Base-by-base conservation (phyloP, 2,888 invertebrate species). In the Apodemia zela region DNA sequence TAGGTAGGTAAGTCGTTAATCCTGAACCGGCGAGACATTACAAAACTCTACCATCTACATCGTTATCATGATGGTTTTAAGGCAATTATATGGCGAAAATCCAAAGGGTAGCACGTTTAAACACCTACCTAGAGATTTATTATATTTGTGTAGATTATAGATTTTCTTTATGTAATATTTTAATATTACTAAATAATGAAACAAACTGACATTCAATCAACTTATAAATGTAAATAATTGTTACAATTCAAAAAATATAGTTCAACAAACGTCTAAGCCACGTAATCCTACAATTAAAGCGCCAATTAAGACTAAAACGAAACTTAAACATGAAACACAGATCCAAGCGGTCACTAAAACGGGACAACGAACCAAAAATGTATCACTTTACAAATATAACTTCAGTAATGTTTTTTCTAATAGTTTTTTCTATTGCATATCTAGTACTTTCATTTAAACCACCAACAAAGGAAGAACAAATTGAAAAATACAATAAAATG, bases 381-480 rank as follows among this genome's bases (percentile, higher is more conserved):
- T 15, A 54, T 25, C 29, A 7, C 1, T 29, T 25, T 25, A 54
- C 54, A 7, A 54, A 54, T 54, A 54, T 54, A 25, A 29, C 54
- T 25, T 54, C 54, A 1, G 15, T 54, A 21, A 54, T 54, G 54
- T 29, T 54, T 54, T 29, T 29, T n/a, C 15, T 54, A 0, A 15
- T 54, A 54, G 15, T 54, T 25, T 54, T 54, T 7, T 54, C 54
- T 25, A 15, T 54, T 29, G 15, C 11, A 6, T 54, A 79, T 65
- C 63, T 81, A 0, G 77, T 79, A 0, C 62, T 80, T 33, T 80
- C 87, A 0, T 89, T 86, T 65, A 76, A 77, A 57, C 87, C 89
- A 0, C 62, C 84, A 2, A 73, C 83, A 0, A 91, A 89, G 70
- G 82, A 89, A 45, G 84, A 90, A 21, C 91, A 91, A 3, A 73